Evolutionary conservation across 1,140 invertebrate species (phyloP), one percentile per base, ranked within the genome.

Genomic region (Fopius arisanus): DNA sequence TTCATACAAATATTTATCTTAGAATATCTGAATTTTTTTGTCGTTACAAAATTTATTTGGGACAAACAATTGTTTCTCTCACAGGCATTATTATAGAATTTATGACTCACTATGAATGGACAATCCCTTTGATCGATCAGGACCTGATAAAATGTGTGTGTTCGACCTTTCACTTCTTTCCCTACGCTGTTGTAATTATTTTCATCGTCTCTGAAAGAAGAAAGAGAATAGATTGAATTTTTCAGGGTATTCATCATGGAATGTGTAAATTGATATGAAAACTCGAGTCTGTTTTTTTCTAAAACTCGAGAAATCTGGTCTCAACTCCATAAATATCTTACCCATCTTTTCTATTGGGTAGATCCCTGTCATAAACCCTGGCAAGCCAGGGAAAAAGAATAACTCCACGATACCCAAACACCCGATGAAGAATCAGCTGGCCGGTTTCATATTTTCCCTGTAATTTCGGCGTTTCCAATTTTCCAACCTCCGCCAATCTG

Each of bases 111-210:
- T 89, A 98, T 97, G 87, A 94, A 96, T 23, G 97, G 97, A 85
- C 96, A 97, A 90, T 99, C 97, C 83, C 97, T 90, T 70, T 96
- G 95, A 88, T 99, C 97, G 81, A 99, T 98, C 5, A 99, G 89
- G 19, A 98, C 96, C 90, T 98, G 96, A 87, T 98, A 98, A 86
- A 97, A 98, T n/a, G 95, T 95, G 79, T 97, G 96, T 14, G 94
- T 95, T 82, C 92, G 91, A 51, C 96, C 95, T 88, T 96, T 96
- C 0, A 97, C 95, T 89, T 97, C 96, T 85, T 95, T 95, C 10
- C 93, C 92, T 48, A 93, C 93, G 75, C 91, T 89, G 84, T 84
- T 88, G 81, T 80, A 87, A 80, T 81, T 86, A 75, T 75, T 80
- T 70, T 84, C 81, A 59, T 88, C 85, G 31, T 63, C 78, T 70